Evolutionary conservation across 2,888 invertebrate species (phyloP).

Genomic region (Drosophila bunnanda): DNA sequence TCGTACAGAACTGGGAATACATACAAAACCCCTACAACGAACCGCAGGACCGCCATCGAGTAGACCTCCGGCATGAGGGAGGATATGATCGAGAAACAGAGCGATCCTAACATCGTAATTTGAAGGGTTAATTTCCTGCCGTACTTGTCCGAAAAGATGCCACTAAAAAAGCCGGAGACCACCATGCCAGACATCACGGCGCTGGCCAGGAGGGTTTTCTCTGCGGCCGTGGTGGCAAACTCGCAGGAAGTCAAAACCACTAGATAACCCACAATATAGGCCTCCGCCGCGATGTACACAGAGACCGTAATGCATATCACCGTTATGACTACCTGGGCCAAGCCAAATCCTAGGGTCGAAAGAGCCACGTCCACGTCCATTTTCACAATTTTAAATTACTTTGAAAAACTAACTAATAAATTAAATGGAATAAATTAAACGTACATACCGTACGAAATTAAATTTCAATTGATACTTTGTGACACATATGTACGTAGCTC

Average conservation of each 20-base stretch:
- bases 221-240: not conserved
- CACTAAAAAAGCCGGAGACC: constrained; percentile 8
- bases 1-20: not conserved
- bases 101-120: not conserved
- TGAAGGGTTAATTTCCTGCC: constrained; percentile 5
- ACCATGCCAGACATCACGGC: constrained; percentile 22
- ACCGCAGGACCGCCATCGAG: not conserved
- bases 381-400: no score
- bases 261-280: constrained; percentile 19
- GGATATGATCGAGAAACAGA: not conserved
- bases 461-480: no score
- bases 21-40: constrained; percentile 10
- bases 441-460: no score
- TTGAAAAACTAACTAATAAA: no score
- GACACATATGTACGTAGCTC: no score
- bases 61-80: constrained; percentile 26
- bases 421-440: no score
- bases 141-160: constrained; percentile 24
- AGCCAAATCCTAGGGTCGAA: constrained; percentile 27
- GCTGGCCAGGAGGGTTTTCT: constrained; percentile 19
- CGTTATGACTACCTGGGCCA: constrained; percentile 5
- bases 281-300: constrained; percentile 10
- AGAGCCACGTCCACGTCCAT: constrained; percentile 15
- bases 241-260: constrained; percentile 26
- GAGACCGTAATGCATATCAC: not conserved